These are phyloP conservation scores for Mactra quadrangularis DNA, from an alignment of 1,140 invertebrate genomes.

Conservation along the genomic window DNA sequence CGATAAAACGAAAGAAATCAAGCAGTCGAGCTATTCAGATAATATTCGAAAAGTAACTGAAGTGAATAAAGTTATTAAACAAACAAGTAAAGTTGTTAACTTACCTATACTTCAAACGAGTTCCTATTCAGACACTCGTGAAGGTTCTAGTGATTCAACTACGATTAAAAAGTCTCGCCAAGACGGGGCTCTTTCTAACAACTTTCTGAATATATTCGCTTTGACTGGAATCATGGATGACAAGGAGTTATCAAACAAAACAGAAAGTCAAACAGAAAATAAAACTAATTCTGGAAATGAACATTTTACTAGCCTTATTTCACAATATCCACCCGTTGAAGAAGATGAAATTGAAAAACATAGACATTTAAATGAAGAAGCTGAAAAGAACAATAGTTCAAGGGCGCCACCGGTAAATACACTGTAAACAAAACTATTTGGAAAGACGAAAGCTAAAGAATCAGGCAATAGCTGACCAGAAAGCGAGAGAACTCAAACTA, in stretches of 20 bases:
- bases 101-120: conserved; percentile 43
- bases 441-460: conserved; percentile 27
- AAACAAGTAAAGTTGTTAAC: conserved; percentile 34
- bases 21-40: too few relatives aligned
- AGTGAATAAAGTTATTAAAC: too few relatives aligned
- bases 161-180: conserved; percentile 28
- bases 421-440: conserved; percentile 30
- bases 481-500: conserved; percentile 22
- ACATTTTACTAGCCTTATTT: background rate
- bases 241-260: too few relatives aligned
- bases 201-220: background rate
- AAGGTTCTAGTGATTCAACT: background rate
- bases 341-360: conserved; percentile 45
- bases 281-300: background rate
- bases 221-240: background rate
- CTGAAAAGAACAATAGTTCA: conserved; percentile 27
- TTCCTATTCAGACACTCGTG: background rate
- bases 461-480: background rate
- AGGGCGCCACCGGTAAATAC: background rate
- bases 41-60: too few relatives aligned
- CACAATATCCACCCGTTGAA: conserved; percentile 45
- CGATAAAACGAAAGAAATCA: too few relatives aligned
- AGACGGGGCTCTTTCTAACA: background rate
- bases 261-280: background rate
- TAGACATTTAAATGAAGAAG: conserved; percentile 42